These are phyloP conservation scores for Pteronotus mesoamericanus DNA, from an alignment of 2,797 vertebrate genomes.

Conservation along the genomic window DNA sequence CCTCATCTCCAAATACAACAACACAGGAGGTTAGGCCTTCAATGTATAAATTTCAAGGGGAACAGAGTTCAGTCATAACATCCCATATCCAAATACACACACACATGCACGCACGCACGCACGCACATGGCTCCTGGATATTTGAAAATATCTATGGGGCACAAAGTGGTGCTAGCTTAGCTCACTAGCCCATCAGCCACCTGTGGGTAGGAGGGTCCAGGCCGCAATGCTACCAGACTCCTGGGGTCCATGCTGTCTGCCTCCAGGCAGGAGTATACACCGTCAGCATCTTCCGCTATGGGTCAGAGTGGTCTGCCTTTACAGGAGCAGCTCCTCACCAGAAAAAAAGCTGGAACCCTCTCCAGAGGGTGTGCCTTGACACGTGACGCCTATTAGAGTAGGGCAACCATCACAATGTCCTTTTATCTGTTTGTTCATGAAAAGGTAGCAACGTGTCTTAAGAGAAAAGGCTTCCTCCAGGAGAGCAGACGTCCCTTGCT, in stretches of 20 bases:
- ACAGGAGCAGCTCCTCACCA: background rate
- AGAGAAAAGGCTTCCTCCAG: background rate
- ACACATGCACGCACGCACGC: background rate
- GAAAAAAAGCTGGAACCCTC: background rate
- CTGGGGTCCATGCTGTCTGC: rapidly evolving
- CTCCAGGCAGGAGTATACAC: background rate
- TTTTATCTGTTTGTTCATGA: background rate
- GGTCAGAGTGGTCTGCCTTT: background rate
- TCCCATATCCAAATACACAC: background rate
- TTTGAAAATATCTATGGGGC: background rate
- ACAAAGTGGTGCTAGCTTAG: background rate
- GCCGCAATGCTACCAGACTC: rapidly evolving
- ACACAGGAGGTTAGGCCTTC: background rate
- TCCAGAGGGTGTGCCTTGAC: background rate
- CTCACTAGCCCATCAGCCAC: no score
- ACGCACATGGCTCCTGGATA: background rate
- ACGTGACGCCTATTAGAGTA: background rate
- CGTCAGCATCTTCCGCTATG: background rate
- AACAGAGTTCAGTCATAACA: background rate
- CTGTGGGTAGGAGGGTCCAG: background rate
- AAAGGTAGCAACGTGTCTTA: background rate
- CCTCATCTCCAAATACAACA: background rate
- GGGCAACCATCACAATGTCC: background rate
- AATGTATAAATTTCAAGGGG: background rate
- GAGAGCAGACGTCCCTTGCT: background rate